Conservation (phyloP, 2,797 vertebrate genomes). For the Centropyge bicolor region DNA sequence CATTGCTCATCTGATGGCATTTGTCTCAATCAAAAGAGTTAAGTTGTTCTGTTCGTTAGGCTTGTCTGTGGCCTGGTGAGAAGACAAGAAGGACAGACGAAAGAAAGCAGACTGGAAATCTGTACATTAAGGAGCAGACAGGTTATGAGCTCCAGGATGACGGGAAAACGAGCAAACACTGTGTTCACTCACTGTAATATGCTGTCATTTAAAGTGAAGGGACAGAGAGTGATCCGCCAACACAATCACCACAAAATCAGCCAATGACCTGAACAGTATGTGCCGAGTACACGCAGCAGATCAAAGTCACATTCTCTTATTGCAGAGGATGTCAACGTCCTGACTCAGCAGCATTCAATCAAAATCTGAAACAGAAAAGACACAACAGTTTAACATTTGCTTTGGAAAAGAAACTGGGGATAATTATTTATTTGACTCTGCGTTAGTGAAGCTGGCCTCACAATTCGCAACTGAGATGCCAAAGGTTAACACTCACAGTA, state of each 20-base stretch:
- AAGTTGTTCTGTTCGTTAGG: constrained; percentile 19
- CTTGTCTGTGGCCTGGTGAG: constrained; percentile 12
- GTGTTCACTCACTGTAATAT: constrained; percentile 25
- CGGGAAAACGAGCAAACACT: constrained; percentile 30
- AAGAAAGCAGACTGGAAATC: constrained; percentile 13
- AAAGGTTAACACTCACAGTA: constrained; percentile 8
- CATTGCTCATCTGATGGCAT: constrained; percentile 26
- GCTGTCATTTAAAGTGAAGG: constrained; percentile 40
- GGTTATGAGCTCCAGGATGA: constrained; percentile 14
- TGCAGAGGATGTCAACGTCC: constrained; percentile 18
- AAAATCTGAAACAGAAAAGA: constrained; percentile 36
- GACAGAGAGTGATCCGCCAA: constrained; percentile 37
- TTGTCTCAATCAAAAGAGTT: constrained; percentile 28
- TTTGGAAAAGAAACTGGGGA: constrained; percentile 20
- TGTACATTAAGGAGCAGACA: constrained; percentile 9
- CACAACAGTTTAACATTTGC: constrained; percentile 21
- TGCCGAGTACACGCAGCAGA: constrained; percentile 21
- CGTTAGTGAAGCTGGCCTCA: not conserved
- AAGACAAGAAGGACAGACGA: constrained; percentile 18
- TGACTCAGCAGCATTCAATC: constrained; percentile 26
- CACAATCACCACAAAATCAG: constrained; percentile 32
- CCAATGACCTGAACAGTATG: constrained; percentile 18
- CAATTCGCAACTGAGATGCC: constrained; percentile 1
- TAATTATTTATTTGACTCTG: constrained; percentile 24
- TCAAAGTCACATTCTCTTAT: constrained; percentile 40